Evolutionary conservation across 2,113 vertebrate genomes (phyloP), one percentile per base, ranked within the genome.

Genomic region (Muntiacus muntjak): DNA sequence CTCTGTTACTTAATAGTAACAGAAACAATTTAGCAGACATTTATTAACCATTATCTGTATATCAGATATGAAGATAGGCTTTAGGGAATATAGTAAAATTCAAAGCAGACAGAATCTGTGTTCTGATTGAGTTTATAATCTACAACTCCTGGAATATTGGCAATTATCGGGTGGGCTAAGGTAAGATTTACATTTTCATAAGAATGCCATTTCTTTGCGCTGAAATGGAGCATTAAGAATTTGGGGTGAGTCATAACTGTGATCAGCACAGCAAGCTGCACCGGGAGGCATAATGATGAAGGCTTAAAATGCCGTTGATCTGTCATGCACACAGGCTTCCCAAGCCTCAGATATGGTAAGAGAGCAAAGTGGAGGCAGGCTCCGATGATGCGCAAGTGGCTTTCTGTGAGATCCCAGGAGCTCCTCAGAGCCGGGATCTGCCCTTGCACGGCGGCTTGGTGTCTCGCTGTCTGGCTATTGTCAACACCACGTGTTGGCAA

Each of bases 101-200:
- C 36, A 71, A 91, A 45, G 78, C 33, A 89, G 67, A 47, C 5
- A 33, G 84, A 15, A 78, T 67, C n/a, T 91, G 58, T 50, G 58
- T 86, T 81, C 91, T 64, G 55, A 47, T 3, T 64, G 83, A 58
- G 50, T 87, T 91, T 89, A 40, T 33, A 94, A 54, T 95, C 43
- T 40, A 83, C 62, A 40, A 45, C 87, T 83, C 58, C 47, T 6
- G 84, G 74, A 14, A 83, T 89, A 71, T 50, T 83, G 52, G 26
- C 45, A 93, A 30, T 96, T 94, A 55, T 96, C 85, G 88, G 78
- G 28, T 84, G 28, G 55, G 16, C 47, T 97, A 78, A 95, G 74
- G 50, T 94, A 91, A 96, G 92, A 97, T 83, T 94, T 94, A 95
- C 82, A 95, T 91, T 97, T 97, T 91, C 67, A 74, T 96, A 85